Base-by-base conservation (phyloP, 64 coral and sea anemone species). In the Actinia equina region DNA sequence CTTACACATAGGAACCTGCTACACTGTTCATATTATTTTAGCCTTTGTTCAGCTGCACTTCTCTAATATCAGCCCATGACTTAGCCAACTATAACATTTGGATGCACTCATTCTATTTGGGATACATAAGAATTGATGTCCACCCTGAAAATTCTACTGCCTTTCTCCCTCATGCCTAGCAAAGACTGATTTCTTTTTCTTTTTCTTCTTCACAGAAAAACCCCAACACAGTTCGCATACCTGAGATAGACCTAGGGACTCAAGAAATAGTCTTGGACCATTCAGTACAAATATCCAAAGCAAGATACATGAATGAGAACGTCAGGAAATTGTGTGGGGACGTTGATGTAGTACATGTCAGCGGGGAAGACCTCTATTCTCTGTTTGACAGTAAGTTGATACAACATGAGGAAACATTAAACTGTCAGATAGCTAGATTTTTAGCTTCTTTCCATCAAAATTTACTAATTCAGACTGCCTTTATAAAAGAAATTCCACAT, bases 221-320 rank as follows among this genome's bases (percentile, higher is more conserved):
- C 56, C 93, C 96, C n/a, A 88, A 84, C 17, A 92, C 96, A 71
- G 65, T 98, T 19, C 88, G 96, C 55, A 84, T 92, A 59, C 90
- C 96, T 90, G 96, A 98, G 84, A 90, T 92, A 20, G 93, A 98
- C 17, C 16, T 98, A 11, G 85, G 85, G 6, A 93, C 88, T 88
- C 93, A 89, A 59, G 85, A 83, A 86, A 83, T 93, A 78, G 41
- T 92, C 43, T 88, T 98, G 87, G 96, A 98, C 78, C 91, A 93
- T 57, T 86, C 87, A 57, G 88, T 95, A 19, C 13, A 61, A 25
- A 44, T 88, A 49, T 45, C 60, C 62, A 71, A 92, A 44, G 77
- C 85, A 41, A 89, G 89, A 60, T 79, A 87, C 9, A 80, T 90
- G 4, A 90, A 89, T 91, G 85, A 87, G 15, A 85, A 88, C 54